Evolutionary conservation across 2,113 vertebrate species (phyloP).

Genomic region (Myiopsitta monachus): DNA sequence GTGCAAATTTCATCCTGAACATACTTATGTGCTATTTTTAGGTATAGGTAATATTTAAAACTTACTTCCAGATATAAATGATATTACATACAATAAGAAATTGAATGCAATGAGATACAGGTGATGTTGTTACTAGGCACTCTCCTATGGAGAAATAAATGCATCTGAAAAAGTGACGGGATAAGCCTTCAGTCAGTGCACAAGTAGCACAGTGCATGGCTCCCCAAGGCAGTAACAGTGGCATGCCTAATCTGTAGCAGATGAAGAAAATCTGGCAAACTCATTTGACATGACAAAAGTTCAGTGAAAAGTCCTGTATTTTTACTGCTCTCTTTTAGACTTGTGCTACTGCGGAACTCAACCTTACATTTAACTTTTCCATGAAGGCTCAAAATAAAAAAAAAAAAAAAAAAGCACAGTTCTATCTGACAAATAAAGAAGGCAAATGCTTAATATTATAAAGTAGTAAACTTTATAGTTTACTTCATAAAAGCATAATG

Average conservation of each 20-base stretch:
- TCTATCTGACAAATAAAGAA: background rate
- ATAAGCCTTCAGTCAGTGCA: constrained; percentile 83
- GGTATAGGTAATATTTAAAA: constrained; percentile 36
- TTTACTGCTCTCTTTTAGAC: constrained; percentile 50
- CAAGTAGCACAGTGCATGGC: constrained; percentile 68
- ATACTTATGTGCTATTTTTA: constrained; percentile 27
- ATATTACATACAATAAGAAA: constrained; percentile 49
- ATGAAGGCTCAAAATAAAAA: constrained; percentile 16
- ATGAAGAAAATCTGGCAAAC: constrained; percentile 86
- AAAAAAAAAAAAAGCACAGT: background rate
- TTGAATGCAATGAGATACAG: constrained; percentile 73
- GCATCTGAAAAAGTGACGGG: constrained; percentile 78
- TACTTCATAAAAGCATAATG: background rate
- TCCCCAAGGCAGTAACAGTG: constrained; percentile 74
- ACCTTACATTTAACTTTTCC: constrained; percentile 58
- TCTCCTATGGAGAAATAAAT: constrained; percentile 78
- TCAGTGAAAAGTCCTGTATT: constrained; percentile 45
- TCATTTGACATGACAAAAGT: constrained; percentile 78
- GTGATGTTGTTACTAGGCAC: constrained; percentile 85
- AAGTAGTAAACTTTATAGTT: too few species aligned
- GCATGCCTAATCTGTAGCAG: constrained; percentile 80
- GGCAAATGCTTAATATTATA: too few species aligned
- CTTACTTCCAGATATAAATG: constrained; percentile 19
- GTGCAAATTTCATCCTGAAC: constrained; percentile 33
- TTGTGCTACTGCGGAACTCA: constrained; percentile 59